These are phyloP conservation scores for Poecilia velifera DNA, from an alignment of 2,797 vertebrate species.

Conservation along the genomic window DNA sequence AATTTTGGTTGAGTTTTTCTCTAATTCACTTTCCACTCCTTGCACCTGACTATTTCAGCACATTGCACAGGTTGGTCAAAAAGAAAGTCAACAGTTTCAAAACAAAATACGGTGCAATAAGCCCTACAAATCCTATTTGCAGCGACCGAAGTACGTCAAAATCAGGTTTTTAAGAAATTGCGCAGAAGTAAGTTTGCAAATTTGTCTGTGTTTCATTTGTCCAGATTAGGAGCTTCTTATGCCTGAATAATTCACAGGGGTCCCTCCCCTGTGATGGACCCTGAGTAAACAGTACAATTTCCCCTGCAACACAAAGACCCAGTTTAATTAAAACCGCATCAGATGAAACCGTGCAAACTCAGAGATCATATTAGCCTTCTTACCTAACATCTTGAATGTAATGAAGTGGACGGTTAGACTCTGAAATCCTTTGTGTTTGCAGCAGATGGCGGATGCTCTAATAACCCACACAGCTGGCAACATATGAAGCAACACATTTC, in stretches of 20 bases:
- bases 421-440: neutral
- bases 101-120: neutral
- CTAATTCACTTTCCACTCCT: neutral
- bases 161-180: neutral
- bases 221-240: neutral
- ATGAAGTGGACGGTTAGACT: neutral
- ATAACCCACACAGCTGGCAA: neutral
- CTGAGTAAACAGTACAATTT: neutral
- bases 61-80: neutral
- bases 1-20: neutral
- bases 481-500: neutral
- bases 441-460: constrained; percentile 8
- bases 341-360: neutral
- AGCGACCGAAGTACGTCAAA: neutral
- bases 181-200: neutral
- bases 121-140: neutral
- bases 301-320: neutral
- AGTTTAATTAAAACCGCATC: neutral
- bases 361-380: neutral
- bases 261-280: neutral
- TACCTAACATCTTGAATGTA: neutral
- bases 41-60: neutral
- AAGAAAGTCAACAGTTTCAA: neutral
- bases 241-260: neutral
- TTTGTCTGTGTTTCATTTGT: neutral